These are phyloP conservation scores for Mionectes olivaceus DNA, from an alignment of 2,797 vertebrate species.

Conservation along the genomic window DNA sequence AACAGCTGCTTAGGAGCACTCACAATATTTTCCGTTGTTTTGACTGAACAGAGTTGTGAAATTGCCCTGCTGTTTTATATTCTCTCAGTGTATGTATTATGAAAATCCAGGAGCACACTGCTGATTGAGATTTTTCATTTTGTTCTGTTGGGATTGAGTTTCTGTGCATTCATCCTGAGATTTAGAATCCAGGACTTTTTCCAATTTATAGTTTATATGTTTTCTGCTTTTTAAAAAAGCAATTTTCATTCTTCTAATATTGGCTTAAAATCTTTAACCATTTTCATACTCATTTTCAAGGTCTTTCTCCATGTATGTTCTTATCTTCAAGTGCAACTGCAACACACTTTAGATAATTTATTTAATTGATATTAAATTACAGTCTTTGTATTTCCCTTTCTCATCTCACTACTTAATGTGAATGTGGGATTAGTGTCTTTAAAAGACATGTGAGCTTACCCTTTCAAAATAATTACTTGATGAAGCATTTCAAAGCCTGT, in stretches of 20 bases:
- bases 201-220: not conserved
- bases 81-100: not conserved
- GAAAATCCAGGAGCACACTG: not conserved
- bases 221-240: not conserved
- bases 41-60: constrained; percentile 42
- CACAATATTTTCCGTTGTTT: constrained; percentile 56
- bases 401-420: not conserved
- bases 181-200: not conserved
- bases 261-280: not conserved
- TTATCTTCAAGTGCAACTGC: not conserved
- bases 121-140: not conserved
- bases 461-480: constrained; percentile 22
- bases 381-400: not conserved
- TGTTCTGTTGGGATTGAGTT: not conserved
- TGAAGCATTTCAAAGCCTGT: not conserved
- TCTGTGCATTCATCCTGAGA: not conserved
- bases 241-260: not conserved
- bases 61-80: not conserved
- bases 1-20: constrained; percentile 11
- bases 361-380: not conserved
- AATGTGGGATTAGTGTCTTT: not conserved
- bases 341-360: not conserved
- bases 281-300: not conserved
- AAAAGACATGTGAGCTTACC: not conserved
- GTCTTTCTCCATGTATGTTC: not conserved